Base-by-base conservation (phyloP, 2,888 invertebrate genomes). In the Ganaspis brasiliensis region DNA sequence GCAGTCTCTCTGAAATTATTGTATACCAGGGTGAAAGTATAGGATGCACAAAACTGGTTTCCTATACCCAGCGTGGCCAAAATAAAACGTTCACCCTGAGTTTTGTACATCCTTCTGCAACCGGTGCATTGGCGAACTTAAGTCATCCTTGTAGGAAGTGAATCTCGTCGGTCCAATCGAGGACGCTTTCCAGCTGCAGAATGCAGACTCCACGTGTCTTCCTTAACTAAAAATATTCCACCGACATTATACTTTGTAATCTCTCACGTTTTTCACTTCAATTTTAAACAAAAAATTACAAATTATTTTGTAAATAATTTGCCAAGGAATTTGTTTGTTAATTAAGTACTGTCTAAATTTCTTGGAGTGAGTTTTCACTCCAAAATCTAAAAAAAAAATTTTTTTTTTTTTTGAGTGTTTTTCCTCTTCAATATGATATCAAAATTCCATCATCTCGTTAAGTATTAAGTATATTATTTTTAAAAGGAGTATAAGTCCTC, bases 11-110 rank as follows among this genome's bases (percentile, higher is more conserved):
- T 70, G 81, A 56, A 78, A 80, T 79, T 67, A 45, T 45, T 78
- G 79, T 79, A 74, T 79, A 80, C 78, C 74, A 80, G 76, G 73
- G 77, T 72, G 80, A 77, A 77, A 79, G 80, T 79, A 79, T 79
- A 79, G 78, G 81, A 81, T 81, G 76, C 82, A 84, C 81, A 77
- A 85, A 89, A 89, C 88, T 87, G 87, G 88, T 88, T 88, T 85
- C 75, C 83, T 83, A 84, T 83, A 81, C 82, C 78, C 74, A 78
- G 78, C 81, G 57, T 70, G 81, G 81, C 73, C 80, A 81, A 74
- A 52, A 52, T 52, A 52, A 52, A 82, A 79, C 81, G 80, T 76
- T 81, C 80, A 80, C 79, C 77, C 80, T 77, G 78, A 76, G 74
- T 77, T 77, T 77, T 75, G 78, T 55, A 49, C 55, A 72, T 72